These are phyloP conservation scores for Tinea pellionella DNA, from an alignment of 2,888 invertebrate genomes.

Conservation along the genomic window DNA sequence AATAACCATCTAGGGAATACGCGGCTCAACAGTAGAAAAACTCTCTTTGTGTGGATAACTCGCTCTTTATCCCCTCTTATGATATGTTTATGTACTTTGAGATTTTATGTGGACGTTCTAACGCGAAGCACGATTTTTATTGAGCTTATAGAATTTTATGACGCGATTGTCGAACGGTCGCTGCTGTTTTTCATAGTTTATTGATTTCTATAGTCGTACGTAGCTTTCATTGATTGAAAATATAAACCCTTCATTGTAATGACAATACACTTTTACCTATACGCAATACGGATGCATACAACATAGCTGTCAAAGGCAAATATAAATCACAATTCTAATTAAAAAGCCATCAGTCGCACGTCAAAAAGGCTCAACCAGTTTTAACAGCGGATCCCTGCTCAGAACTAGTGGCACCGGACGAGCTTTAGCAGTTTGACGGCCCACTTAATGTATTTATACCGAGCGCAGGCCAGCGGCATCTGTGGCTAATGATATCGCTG, in stretches of 20 bases:
- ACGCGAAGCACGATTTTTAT: slow-evolving; percentile 67
- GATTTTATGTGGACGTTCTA: slow-evolving; percentile 68
- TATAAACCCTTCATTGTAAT: too few relatives aligned
- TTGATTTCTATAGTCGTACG: slow-evolving; percentile 38
- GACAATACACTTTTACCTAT: too few relatives aligned
- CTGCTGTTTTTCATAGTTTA: slow-evolving; percentile 64
- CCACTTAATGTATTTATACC: slow-evolving; percentile 67
- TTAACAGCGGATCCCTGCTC: not conserved
- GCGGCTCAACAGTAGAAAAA: slow-evolving; percentile 58
- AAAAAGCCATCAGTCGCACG: slow-evolving; percentile 5
- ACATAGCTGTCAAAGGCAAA: not conserved
- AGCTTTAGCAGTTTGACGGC: slow-evolving; percentile 63
- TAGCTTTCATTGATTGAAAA: too few relatives aligned
- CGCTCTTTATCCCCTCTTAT: slow-evolving; percentile 62
- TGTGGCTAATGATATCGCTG: slow-evolving; percentile 67
- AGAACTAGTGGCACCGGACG: slow-evolving; percentile 19
- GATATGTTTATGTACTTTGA: slow-evolving; percentile 69
- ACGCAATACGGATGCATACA: not conserved
- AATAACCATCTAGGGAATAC: slow-evolving; percentile 65
- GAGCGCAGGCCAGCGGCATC: slow-evolving; percentile 59
- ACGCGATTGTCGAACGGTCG: slow-evolving; percentile 54
- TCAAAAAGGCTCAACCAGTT: slow-evolving; percentile 10
- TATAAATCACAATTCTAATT: slow-evolving; percentile 10
- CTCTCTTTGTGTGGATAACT: slow-evolving; percentile 63
- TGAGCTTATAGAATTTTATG: slow-evolving; percentile 69